Base-by-base conservation (phyloP, 2,888 invertebrate genomes). In the Leptarthrus brevirostris region DNA sequence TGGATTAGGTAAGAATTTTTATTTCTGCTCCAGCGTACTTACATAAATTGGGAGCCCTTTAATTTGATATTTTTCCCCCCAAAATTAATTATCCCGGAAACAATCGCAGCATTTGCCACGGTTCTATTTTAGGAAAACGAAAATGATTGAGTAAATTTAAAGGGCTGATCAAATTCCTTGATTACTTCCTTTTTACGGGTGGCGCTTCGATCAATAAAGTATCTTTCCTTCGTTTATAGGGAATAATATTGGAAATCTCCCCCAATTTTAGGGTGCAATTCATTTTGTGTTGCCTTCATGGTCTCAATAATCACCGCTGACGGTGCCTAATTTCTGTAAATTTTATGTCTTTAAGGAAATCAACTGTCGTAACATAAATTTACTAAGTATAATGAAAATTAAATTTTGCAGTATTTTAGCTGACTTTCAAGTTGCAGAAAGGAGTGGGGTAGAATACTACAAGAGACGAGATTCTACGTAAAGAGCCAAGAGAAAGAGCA, bases 341-440 rank as follows among this genome's bases (percentile, higher is more conserved):
- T 56, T 56, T 56, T 56, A 26, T 30, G 56, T 26, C 24, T 30
- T 56, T 10, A 24, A 56, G 56, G 56, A 56, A 56, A 56, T 56
- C 56, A 56, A 30, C 56, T 56, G 26, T 56, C 26, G 26, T 56
- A 30, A 56, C 56, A 56, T 56, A 56, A 56, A 56, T 56, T 56
- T 56, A 26, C 24, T 56, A 56, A 56, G 56, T 26, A 56, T 26
- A 56, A 56, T 34, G 30, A 56, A 56, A 56, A 56, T 56, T 56
- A 56, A 56, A 56, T 56, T 22, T 56, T 56, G 56, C 56, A 56
- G 30, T 12, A 56, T 26, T 56, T 30, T 26, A 4, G 56, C 56
- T 56, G 56, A 26, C 56, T 56, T 24, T 26, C 24, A 56, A 56
- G 16, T 56, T 26, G 16, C 12, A 26, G 56, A n/a, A 1, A 56